Conservation (phyloP, 2,888 invertebrate genomes). For the Mimachlamys varia region DNA sequence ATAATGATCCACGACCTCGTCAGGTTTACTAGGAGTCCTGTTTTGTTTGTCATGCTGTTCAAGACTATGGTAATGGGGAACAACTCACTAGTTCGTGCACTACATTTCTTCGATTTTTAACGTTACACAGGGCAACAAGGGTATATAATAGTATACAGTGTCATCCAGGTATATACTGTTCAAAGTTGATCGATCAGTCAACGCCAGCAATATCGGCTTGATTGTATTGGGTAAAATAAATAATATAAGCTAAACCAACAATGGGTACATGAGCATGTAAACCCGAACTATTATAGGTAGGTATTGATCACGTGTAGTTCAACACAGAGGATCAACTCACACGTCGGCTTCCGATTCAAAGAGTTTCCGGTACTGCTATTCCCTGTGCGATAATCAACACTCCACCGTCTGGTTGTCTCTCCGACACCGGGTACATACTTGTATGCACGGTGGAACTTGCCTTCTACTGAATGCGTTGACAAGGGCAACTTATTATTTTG, state of each 20-base stretch:
- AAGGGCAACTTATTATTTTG: not conserved
- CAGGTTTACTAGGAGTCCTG: not conserved
- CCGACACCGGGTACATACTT: not conserved
- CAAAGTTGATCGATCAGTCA: not conserved
- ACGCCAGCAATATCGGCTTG: not conserved
- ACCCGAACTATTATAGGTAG: not conserved
- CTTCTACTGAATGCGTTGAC: not conserved
- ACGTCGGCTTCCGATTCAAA: not conserved
- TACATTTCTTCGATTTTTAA: conserved; percentile 5
- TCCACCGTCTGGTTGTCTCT: not conserved
- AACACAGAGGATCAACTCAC: conserved; percentile 1
- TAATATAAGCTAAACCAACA: conserved; percentile 36
- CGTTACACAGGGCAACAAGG: not conserved
- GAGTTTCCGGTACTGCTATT: not conserved
- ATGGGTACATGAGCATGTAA: conserved; percentile 2
- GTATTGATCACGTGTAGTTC: not conserved
- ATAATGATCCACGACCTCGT: not conserved
- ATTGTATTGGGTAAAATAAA: conserved; percentile 25
- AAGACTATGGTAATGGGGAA: not conserved
- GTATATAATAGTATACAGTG: not conserved
- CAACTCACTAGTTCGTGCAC: not conserved
- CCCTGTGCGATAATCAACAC: not conserved
- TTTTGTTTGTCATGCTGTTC: conserved; percentile 8
- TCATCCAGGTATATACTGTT: not conserved
- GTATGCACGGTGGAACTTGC: not conserved